These are phyloP conservation scores for Hippocampus abdominalis DNA, from an alignment of 2,113 vertebrate species.

Conservation along the genomic window DNA sequence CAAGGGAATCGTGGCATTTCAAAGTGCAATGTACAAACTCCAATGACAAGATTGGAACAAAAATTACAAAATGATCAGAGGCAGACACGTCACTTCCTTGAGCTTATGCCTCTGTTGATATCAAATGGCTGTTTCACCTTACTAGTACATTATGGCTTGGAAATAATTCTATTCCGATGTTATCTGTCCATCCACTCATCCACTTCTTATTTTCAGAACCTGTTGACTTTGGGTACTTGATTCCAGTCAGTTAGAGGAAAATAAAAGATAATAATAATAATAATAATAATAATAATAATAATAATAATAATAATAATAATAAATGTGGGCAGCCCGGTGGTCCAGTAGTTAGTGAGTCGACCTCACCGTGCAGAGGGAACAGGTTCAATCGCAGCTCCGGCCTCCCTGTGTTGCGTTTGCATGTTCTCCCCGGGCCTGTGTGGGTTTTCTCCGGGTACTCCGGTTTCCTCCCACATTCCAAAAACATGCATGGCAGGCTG, in stretches of 20 bases:
- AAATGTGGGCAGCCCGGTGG: too few relatives aligned
- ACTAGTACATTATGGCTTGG: background rate
- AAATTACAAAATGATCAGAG: background rate
- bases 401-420: too few relatives aligned
- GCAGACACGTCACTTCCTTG: background rate
- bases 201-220: background rate
- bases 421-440: too few relatives aligned
- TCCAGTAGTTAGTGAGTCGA: too few relatives aligned
- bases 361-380: too few relatives aligned
- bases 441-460: too few relatives aligned
- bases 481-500: too few relatives aligned
- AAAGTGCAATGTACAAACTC: background rate
- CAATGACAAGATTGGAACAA: background rate
- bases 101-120: background rate
- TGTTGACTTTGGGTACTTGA: background rate
- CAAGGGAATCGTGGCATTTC: background rate
- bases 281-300: too few relatives aligned
- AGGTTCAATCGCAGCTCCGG: too few relatives aligned
- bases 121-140: background rate
- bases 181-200: background rate
- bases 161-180: background rate
- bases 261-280: too few relatives aligned
- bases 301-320: too few relatives aligned
- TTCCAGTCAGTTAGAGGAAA: background rate
- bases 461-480: too few relatives aligned